Percentiles rank a stretch among this genome's conserved stretches.
These are phyloP conservation scores for Macrosiphum euphorbiae DNA, from an alignment of 2,888 invertebrate species.

Conservation along the genomic window DNA sequence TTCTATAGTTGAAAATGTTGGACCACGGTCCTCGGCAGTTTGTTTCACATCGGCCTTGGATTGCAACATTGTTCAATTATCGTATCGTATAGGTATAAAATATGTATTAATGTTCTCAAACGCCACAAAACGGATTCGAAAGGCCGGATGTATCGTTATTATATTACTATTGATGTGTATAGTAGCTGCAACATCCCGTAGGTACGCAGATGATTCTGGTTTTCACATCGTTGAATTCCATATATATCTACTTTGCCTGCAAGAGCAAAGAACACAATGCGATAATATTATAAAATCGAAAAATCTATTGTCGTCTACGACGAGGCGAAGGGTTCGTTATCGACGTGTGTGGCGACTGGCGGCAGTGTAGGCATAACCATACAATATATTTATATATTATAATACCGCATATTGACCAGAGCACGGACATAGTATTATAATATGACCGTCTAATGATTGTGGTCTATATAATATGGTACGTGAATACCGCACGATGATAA, in stretches of 20 bases:
- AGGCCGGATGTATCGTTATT: background rate
- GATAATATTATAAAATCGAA: background rate
- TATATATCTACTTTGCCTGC: background rate
- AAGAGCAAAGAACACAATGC: background rate
- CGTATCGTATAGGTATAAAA: background rate
- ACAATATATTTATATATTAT: background rate
- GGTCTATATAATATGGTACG: background rate
- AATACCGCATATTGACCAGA: background rate
- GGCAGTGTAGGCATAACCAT: background rate
- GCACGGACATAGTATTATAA: background rate
- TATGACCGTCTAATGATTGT: background rate
- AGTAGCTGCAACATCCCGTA: background rate
- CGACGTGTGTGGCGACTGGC: conserved; percentile 17
- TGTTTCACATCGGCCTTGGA: background rate
- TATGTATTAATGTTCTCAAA: background rate
- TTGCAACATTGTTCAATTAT: background rate
- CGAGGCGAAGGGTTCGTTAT: background rate
- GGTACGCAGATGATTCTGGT: conserved; percentile 1
- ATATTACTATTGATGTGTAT: background rate
- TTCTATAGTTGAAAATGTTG: background rate
- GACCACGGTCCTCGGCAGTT: background rate
- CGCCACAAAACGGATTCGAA: background rate
- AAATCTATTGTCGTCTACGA: background rate
- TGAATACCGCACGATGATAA: background rate
- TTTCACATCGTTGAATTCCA: background rate